Evolutionary conservation across 2,888 invertebrate genomes (phyloP), one percentile per base, ranked within the genome.

Genomic region (Cephonodes hylas): DNA sequence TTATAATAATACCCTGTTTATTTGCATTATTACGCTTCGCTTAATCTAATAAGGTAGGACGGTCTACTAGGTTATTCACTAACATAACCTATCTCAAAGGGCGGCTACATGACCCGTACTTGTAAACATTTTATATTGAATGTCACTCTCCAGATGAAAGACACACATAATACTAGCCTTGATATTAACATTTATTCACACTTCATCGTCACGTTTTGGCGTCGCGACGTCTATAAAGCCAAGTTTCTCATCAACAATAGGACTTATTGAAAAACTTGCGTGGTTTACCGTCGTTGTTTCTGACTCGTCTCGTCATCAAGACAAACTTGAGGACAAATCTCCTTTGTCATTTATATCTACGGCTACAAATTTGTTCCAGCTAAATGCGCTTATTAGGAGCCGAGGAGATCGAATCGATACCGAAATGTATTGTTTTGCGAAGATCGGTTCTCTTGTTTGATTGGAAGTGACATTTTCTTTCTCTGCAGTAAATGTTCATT

Each of bases 211-310:
- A 53, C 31, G 27, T 18, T 10, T 15, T 31, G 15, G 38, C 38
- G 38, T 38, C 38, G n/a, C 10, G n/a, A n/a, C 13, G 13, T 38
- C 38, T 27, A n/a, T 8, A 18, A 6, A n/a, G 23, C 69, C 69
- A 79, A 81, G 79, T 83, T 82, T 72, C 71, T 75, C 77, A 80
- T 81, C 78, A 79, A 78, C 76, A 74, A 77, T 77, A 78, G 79
- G 75, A 79, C 79, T 85, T 85, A 86, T 88, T 87, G 86, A 86
- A 87, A 87, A 86, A 88, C 82, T 86, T 86, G 75, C 73, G 71
- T 71, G 66, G 72, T 72, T 74, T 75, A 76, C 75, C 80, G 76
- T 72, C 66, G 69, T 70, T 72, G 77, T 83, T 85, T 88, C 81
- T 84, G 80, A 83, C 85, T 84, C 84, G 80, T 67, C 71, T 76